Evolutionary conservation across 2,888 invertebrate genomes (phyloP).

Genomic region (Phorcus lineatus): DNA sequence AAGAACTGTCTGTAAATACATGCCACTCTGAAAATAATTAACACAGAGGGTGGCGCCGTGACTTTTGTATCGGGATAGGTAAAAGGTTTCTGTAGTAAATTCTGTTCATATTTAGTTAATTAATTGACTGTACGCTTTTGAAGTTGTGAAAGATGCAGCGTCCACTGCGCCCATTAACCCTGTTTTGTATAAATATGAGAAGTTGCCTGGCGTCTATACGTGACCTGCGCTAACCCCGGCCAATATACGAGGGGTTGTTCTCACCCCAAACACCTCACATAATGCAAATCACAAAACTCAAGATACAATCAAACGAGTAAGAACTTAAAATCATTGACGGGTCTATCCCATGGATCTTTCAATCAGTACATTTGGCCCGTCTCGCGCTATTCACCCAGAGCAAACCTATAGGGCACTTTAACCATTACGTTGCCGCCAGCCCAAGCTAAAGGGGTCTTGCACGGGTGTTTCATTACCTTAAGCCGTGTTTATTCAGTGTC

Average conservation of each 20-base stretch:
- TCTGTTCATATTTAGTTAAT: conserved; percentile 16
- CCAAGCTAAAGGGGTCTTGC: not conserved
- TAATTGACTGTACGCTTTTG: not conserved
- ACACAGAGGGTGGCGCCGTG: conserved; percentile 12
- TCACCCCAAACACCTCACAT: not conserved
- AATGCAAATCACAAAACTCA: not conserved
- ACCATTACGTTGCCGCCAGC: conserved; percentile 11
- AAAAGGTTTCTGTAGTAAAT: not conserved
- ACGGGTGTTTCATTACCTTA: conserved; percentile 14
- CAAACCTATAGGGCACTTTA: not conserved
- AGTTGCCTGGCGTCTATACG: not conserved
- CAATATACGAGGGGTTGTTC: not conserved
- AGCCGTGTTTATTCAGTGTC: conserved; percentile 24
- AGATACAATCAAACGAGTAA: conserved; percentile 10
- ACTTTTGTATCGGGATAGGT: not conserved
- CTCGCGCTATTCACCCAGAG: not conserved
- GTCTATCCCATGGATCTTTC: not conserved
- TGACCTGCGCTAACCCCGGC: not conserved
- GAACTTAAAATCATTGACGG: conserved; percentile 11
- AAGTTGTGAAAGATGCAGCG: not conserved
- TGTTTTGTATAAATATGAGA: not conserved
- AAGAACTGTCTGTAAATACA: not conserved
- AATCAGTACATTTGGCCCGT: not conserved
- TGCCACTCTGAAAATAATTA: conserved; percentile 9
- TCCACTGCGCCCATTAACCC: not conserved